phyloP scores from a whole-genome alignment of 37 sponge, comb jelly and placozoan genomes.

The Haliclona indistincta region DNA sequence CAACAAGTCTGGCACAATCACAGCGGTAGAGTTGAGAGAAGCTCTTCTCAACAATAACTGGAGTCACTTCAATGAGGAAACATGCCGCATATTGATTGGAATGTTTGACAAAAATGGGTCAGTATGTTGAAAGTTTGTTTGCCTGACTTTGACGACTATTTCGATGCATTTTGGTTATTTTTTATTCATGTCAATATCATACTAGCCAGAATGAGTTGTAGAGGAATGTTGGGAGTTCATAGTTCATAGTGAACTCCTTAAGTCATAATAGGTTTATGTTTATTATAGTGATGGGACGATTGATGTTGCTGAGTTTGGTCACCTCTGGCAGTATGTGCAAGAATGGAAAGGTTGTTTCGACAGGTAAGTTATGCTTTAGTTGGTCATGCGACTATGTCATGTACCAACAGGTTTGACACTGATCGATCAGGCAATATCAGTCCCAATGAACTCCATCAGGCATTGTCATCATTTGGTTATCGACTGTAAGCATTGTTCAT shows the following conservation, averaged over 20 bases:
- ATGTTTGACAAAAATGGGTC: conserved; percentile 89
- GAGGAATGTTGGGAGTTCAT: not conserved
- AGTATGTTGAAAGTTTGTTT: conserved; percentile 1
- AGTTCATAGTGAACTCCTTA: not conserved
- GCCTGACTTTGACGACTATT: not conserved
- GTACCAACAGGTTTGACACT: conserved; percentile 91
- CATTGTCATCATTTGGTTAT: conserved; percentile 87
- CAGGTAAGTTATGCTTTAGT: conserved; percentile 42
- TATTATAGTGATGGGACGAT: conserved; percentile 76
- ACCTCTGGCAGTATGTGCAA: conserved; percentile 90
- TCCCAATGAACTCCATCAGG: conserved; percentile 78
- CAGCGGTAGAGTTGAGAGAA: conserved; percentile 74
- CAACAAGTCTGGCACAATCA: conserved; percentile 72
- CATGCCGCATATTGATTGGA: conserved; percentile 87
- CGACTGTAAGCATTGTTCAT: conserved; percentile 77
- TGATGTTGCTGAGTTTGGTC: conserved; percentile 86
- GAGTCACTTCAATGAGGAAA: conserved; percentile 89
- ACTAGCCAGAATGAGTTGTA: no score
- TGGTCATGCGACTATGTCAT: no score
- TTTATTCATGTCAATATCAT: not conserved
- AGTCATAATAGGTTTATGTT: not conserved
- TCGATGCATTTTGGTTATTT: not conserved
- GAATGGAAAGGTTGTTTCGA: conserved; percentile 93
- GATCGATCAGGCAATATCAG: conserved; percentile 88
- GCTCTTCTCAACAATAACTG: conserved; percentile 91